A percentile compares a stretch with the other conserved stretches of the same genome.
phyloP scores from a whole-genome alignment of 2,797 vertebrate species.

The Zalophus californianus region DNA sequence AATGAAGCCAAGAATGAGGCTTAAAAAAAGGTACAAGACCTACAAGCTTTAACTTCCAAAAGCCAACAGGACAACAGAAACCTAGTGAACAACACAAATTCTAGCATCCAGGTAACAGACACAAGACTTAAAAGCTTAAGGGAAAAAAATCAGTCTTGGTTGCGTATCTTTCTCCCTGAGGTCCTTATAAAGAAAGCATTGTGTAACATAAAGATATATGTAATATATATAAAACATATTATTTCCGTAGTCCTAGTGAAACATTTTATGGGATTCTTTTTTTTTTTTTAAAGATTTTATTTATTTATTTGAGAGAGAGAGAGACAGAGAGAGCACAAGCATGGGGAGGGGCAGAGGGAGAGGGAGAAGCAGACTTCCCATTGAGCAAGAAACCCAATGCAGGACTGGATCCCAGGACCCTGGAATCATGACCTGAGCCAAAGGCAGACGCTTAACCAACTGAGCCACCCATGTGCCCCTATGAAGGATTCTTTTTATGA shows the following conservation, averaged over 20 bases:
- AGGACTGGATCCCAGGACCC: neutral
- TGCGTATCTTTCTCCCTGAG: neutral
- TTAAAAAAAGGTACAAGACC: neutral
- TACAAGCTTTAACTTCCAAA: slow-evolving; percentile 24
- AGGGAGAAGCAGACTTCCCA: neutral
- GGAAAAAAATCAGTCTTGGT: neutral
- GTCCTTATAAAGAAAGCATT: neutral
- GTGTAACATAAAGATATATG: neutral
- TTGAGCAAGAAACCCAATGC: neutral
- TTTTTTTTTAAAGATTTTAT: neutral
- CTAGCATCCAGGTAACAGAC: slow-evolving; percentile 4
- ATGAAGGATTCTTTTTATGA: slow-evolving; percentile 29
- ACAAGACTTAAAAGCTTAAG: neutral
- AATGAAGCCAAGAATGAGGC: slow-evolving; percentile 4
- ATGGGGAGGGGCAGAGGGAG: neutral
- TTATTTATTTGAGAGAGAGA: neutral
- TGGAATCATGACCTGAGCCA: neutral
- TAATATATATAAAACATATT: neutral
- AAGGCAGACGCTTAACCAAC: neutral
- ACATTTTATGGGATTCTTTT: neutral
- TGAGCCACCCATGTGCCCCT: too few relatives aligned
- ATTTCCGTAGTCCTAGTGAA: slow-evolving; percentile 27
- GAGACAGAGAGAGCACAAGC: neutral
- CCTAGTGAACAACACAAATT: slow-evolving; percentile 19
- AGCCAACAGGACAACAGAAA: slow-evolving; percentile 17